These are phyloP conservation scores for Cataglyphis albicans DNA, from an alignment of 2,888 invertebrate species.

Conservation along the genomic window DNA sequence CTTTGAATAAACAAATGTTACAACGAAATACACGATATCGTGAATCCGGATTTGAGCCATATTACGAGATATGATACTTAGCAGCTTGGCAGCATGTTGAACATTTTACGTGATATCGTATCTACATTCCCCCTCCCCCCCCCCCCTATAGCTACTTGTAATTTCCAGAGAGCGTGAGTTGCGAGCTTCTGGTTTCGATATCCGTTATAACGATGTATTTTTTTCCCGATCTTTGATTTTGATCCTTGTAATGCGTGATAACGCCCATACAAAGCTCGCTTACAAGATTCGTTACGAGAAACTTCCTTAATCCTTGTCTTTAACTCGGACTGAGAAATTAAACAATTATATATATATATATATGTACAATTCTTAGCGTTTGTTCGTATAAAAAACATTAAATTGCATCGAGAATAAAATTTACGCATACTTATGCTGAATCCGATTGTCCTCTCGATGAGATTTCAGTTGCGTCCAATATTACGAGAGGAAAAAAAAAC, in stretches of 20 bases:
- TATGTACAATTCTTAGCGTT: constrained; percentile 69
- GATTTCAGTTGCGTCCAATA: constrained; percentile 53
- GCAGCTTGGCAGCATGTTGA: constrained; percentile 81
- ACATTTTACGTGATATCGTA: constrained; percentile 80
- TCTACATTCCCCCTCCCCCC: constrained; percentile 70
- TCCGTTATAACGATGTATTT: constrained; percentile 56
- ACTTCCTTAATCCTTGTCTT: constrained; percentile 51
- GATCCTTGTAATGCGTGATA: constrained; percentile 68
- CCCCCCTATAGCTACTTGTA: constrained; percentile 1
- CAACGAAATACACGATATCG: constrained; percentile 60
- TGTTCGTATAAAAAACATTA: constrained; percentile 74
- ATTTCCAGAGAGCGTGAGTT: constrained; percentile 17
- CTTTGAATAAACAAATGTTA: constrained; percentile 53
- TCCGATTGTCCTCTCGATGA: constrained; percentile 10
- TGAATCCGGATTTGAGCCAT: constrained; percentile 68
- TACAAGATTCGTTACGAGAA: constrained; percentile 45
- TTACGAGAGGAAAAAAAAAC: constrained; percentile 44
- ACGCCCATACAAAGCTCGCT: constrained; percentile 59
- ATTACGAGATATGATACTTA: constrained; percentile 80
- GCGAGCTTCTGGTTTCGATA: constrained; percentile 31
- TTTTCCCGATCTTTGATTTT: constrained; percentile 71
- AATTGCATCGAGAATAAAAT: constrained; percentile 58
- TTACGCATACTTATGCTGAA: constrained; percentile 53
- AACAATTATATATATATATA: constrained; percentile 55
- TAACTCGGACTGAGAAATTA: constrained; percentile 46